phyloP scores from a whole-genome alignment of 2,113 vertebrate species.

The Pachycephala philippinensis region DNA sequence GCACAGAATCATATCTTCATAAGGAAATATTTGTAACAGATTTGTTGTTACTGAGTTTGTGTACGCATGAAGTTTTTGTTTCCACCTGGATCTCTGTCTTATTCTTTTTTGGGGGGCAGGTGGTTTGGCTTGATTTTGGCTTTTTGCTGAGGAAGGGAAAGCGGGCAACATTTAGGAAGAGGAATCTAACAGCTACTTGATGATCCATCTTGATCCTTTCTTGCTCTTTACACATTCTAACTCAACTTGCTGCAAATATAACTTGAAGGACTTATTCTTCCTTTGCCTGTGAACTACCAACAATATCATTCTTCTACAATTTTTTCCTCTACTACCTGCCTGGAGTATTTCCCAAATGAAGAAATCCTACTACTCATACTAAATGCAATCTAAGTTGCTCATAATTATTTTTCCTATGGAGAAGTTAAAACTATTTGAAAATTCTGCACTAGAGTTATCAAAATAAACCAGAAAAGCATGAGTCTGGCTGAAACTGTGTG shows the following conservation, averaged over 20 bases:
- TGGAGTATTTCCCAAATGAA: not conserved
- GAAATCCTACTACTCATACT: not conserved
- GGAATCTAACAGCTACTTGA: not conserved
- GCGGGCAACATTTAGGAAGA: not conserved
- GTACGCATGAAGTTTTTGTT: not conserved
- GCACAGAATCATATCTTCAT: not conserved
- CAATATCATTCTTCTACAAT: not conserved
- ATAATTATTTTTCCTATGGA: not conserved
- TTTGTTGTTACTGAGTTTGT: not conserved
- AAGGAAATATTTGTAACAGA: not conserved
- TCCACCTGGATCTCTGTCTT: not conserved
- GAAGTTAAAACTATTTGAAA: not conserved
- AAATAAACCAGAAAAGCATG: not conserved
- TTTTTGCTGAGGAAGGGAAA: not conserved
- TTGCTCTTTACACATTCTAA: not conserved
- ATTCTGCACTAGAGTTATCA: not conserved
- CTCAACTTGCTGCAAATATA: not conserved
- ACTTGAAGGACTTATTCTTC: not conserved
- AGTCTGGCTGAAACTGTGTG: not conserved
- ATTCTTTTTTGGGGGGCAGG: accelerated
- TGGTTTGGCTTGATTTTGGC: not conserved
- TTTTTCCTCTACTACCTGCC: not conserved
- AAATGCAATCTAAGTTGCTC: not conserved
- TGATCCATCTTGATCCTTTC: not conserved
- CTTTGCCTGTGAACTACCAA: not conserved